Conservation (phyloP, 2,797 vertebrate species). For the Anableps anableps region DNA sequence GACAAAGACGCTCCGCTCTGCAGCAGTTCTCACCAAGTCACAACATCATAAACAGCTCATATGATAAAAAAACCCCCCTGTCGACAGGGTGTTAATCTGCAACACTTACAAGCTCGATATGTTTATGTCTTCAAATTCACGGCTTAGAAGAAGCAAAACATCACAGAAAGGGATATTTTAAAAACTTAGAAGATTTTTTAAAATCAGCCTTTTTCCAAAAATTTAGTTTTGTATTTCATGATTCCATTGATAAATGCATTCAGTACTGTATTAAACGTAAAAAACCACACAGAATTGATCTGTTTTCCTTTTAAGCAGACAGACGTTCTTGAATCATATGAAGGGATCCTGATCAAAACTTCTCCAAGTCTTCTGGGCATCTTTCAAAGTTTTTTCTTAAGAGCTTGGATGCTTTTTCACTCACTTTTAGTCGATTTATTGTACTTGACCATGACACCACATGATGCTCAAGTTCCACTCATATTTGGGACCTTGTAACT, state of each 20-base stretch:
- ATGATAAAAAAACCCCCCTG: slow-evolving; percentile 2
- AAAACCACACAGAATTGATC: not conserved
- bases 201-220: not conserved
- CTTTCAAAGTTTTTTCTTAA: not conserved
- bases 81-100: not conserved
- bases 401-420: not conserved
- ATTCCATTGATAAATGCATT: not conserved
- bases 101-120: not conserved
- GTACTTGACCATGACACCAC: not conserved
- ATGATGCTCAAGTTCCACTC: not conserved
- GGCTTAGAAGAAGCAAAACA: not conserved
- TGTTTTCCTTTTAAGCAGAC: not conserved
- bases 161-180: not conserved
- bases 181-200: no score
- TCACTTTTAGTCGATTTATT: not conserved
- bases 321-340: not conserved
- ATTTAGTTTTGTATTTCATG: not conserved
- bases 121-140: not conserved
- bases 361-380: not conserved
- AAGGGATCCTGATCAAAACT: not conserved
- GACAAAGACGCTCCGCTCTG: slow-evolving; percentile 6
- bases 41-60: slow-evolving; percentile 16
- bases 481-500: no score
- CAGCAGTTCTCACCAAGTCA: not conserved
- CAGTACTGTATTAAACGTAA: not conserved